Base-by-base conservation (phyloP, 2,888 invertebrate genomes). In the Drosophila rubida region DNA sequence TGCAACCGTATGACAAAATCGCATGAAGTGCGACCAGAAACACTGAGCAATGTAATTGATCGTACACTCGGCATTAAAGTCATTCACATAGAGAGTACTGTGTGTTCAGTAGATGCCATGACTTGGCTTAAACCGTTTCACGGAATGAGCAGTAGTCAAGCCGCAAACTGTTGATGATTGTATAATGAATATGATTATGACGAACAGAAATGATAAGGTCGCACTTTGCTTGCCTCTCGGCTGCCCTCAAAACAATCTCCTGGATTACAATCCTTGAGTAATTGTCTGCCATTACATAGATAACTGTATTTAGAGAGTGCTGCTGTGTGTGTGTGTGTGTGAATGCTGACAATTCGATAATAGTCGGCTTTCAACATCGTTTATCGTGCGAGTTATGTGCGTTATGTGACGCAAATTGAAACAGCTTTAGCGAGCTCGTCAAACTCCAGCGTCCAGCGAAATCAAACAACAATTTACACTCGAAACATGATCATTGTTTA, bases 401-500 rank as follows among this genome's bases (percentile, higher is more conserved):
- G 42, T 54, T 48, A 44, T 61, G 25, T 54, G 63, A 53, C 39
- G 59, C 44, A 63, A 60, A 42, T 22, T 55, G 2, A 41, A 55
- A 55, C 37, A 32, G 9, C 42, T 27, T 14, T 35, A 45, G 32
- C 19, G 8, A 73, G 54, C 82, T 66, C 80, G 66, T 69, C 86
- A 86, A 80, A 71, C 67, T 78, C 45, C 81, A 61, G 53, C 25
- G 53, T 60, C 60, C 45, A 58, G 66, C 46, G 53, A 61, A 64
- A 73, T 73, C 65, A 80, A 67, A 68, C 63, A 67, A 75, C 60
- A 66, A 76, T 83, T 73, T 82, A 66, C 79, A 65, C 75, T 76
- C 61, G 8, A 72, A 67, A 66, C 77, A 67, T 76, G 61, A 77
- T 67, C 62, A 85, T 70, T 72, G 57, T 68, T 67, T 83, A 71